Evolutionary conservation across 2,113 vertebrate species (phyloP).

Genomic region (Panthera tigris): DNA sequence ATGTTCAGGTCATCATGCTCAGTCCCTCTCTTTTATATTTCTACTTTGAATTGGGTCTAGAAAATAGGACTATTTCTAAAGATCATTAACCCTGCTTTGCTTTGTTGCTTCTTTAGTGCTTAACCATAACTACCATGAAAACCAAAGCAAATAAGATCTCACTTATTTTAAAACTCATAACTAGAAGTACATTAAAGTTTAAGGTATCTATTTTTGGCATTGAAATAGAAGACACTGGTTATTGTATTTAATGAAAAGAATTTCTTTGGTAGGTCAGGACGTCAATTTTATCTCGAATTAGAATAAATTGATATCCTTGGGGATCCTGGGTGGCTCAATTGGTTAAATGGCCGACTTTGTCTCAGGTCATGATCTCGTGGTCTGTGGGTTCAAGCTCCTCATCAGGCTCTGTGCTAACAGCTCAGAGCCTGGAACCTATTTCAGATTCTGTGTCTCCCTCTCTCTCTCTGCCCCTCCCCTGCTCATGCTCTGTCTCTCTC

Average conservation of each 20-base stretch:
- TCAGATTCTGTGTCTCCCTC: too few species aligned
- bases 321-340: too few species aligned
- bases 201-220: background rate
- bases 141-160: background rate
- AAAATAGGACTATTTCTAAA: conserved; percentile 30
- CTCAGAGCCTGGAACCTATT: too few species aligned
- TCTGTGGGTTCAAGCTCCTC: too few species aligned
- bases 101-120: background rate
- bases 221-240: background rate
- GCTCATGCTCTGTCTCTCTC: too few species aligned
- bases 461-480: too few species aligned
- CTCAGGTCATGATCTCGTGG: too few species aligned
- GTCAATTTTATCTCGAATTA: background rate
- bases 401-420: too few species aligned
- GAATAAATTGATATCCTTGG: background rate
- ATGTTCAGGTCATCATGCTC: background rate
- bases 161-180: background rate
- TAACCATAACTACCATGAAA: background rate
- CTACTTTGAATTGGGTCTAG: background rate
- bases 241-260: background rate
- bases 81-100: background rate
- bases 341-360: too few species aligned
- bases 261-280: background rate
- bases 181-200: background rate
- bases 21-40: background rate